Evolutionary conservation across 2,113 vertebrate species (phyloP).

Genomic region (Hippolais icterina): DNA sequence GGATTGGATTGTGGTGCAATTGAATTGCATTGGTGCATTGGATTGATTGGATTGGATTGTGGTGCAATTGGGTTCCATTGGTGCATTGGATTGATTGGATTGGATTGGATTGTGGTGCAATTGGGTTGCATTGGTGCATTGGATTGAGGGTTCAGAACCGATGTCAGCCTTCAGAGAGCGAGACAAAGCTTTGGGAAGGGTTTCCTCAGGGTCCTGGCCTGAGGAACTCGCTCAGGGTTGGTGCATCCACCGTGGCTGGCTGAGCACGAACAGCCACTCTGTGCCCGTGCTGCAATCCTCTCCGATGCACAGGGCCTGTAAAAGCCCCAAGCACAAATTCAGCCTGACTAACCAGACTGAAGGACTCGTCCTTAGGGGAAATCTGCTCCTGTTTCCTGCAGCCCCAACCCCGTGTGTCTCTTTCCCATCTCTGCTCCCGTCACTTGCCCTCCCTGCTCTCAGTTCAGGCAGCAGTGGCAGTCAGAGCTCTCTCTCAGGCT

Average conservation of each 20-base stretch:
- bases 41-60: too few species aligned
- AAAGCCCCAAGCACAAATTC: not conserved
- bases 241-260: not conserved
- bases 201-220: not conserved
- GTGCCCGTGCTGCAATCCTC: not conserved
- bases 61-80: too few species aligned
- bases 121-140: not conserved
- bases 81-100: too few species aligned
- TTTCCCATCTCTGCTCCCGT: not conserved
- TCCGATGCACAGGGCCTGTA: not conserved
- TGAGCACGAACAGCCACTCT: not conserved
- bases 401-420: not conserved
- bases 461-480: not conserved
- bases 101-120: too few species aligned
- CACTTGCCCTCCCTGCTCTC: not conserved
- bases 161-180: not conserved
- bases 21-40: not conserved
- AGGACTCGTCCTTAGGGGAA: not conserved
- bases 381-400: not conserved
- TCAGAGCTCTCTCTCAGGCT: not conserved
- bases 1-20: too few species aligned
- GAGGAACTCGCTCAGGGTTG: not conserved
- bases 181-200: not conserved
- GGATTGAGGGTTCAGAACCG: not conserved
- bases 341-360: not conserved